These are phyloP conservation scores for Drosophila takahashii DNA, from an alignment of 1,140 invertebrate species.

Conservation along the genomic window DNA sequence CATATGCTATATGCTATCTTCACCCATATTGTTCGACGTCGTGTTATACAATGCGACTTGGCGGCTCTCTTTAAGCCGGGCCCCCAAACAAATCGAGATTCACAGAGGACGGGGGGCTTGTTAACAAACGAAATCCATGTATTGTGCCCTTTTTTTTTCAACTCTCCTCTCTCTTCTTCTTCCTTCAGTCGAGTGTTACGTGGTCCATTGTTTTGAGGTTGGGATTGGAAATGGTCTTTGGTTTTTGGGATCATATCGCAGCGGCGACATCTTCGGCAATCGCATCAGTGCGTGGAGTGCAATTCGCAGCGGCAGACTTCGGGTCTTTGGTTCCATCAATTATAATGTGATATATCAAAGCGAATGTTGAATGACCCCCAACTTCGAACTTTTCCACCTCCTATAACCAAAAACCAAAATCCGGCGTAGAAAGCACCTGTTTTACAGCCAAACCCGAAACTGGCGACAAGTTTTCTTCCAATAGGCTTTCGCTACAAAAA, in stretches of 20 bases:
- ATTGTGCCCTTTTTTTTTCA: constrained; percentile 56
- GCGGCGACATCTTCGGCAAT: constrained; percentile 38
- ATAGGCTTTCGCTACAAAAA: constrained; percentile 80
- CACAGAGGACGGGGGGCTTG: constrained; percentile 43
- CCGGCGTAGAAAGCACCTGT: constrained; percentile 74
- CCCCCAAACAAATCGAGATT: constrained; percentile 62
- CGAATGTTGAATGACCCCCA: constrained; percentile 52
- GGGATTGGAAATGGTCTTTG: constrained; percentile 2
- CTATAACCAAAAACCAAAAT: constrained; percentile 8
- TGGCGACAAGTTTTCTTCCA: constrained; percentile 76
- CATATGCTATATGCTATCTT: constrained; percentile 36
- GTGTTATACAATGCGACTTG: constrained; percentile 54
- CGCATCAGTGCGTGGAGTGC: constrained; percentile 51
- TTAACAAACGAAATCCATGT: constrained; percentile 74
- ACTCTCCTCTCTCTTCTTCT: constrained; percentile 8
- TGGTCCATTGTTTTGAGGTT: constrained; percentile 43
- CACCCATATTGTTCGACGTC: constrained; percentile 44
- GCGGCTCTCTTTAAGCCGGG: constrained; percentile 52
- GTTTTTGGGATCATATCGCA: constrained; percentile 8
- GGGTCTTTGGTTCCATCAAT: constrained; percentile 62
- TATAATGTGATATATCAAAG: constrained; percentile 79
- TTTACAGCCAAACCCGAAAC: constrained; percentile 58
- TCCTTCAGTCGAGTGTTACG: constrained; percentile 36
- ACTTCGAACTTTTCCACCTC: constrained; percentile 12
- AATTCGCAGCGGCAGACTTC: constrained; percentile 35